Evolutionary conservation across 2,888 invertebrate species (phyloP), one percentile per base, ranked within the genome.

Genomic region (Zhuqinia jingwanae): DNA sequence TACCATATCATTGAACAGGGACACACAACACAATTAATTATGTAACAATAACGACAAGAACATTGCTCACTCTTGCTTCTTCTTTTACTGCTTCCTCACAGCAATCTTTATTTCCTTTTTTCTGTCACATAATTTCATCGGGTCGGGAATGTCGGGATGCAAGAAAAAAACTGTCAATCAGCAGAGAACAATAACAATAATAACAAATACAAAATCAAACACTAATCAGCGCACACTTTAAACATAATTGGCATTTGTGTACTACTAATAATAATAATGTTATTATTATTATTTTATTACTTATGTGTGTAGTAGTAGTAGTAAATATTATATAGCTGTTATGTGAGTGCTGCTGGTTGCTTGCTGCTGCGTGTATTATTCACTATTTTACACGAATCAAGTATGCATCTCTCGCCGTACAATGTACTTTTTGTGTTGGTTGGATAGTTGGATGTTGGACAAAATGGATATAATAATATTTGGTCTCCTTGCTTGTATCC

Each of bases 241-340:
- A 82, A 58, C 50, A 60, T 82, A 82, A 82, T 75, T 82, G 75
- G 63, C 63, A 82, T 82, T 82, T 50, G 47, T 42, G 20, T 30
- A 80, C n/a, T 60, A 79, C 25, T 75, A 60, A 82, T 45, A 60
- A 60, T 70, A 82, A 73, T 70, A 56, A 36, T 36, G 36, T 17
- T 65, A 65, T 42, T 65, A 65, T 30, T 30, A 30, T 30, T 65
- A 58, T 22, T 58, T 58, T 68, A 80, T 80, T 53, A 53, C 68
- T n/a, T 25, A 56, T 68, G 25, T 68, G 27, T 17, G 77, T 60
- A 42, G 30, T 11, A 20, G 58, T 56, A 60, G 50, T 73, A 25
- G 56, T n/a, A n/a, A n/a, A n/a, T n/a, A n/a, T n/a, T n/a, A n/a
- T n/a, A n/a, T n/a, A n/a, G n/a, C n/a, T 56, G 11, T 50, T n/a